phyloP scores from a whole-genome alignment of 2,113 vertebrate genomes.

The Mirza zaza region DNA sequence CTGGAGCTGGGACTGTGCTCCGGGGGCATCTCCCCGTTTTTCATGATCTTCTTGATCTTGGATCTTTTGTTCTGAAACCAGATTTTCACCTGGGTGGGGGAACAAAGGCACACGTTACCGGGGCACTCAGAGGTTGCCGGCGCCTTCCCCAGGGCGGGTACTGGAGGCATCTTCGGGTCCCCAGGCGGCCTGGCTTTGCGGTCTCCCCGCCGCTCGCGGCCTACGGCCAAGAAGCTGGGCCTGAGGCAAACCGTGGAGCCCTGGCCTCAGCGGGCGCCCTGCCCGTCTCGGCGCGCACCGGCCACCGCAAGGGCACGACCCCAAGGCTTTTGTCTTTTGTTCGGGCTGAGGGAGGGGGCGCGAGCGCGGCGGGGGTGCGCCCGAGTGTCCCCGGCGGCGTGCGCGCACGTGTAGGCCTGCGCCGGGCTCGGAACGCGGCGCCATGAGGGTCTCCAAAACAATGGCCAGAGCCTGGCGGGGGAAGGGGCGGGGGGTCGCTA shows the following conservation, averaged over 20 bases:
- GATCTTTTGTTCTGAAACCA: conserved; percentile 99
- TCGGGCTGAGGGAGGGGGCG: neutral
- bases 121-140: conserved; percentile 61
- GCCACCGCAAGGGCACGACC: neutral
- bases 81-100: conserved; percentile 93
- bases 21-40: conserved; percentile 97
- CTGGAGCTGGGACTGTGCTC: conserved; percentile 99
- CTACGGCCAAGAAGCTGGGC: neutral
- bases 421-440: fast-evolving
- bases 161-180: neutral
- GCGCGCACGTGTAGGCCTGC: neutral
- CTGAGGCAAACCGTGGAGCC: neutral
- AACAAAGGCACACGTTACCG: conserved; percentile 64
- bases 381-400: neutral
- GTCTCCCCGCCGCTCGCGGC: neutral
- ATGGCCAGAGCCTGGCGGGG: neutral
- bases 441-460: neutral
- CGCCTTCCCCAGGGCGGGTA: conserved; percentile 45
- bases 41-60: conserved; percentile 99
- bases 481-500: fast-evolving
- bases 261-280: neutral
- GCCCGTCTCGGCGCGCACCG: fast-evolving
- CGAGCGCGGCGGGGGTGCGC: fast-evolving
- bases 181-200: neutral
- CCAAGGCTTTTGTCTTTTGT: neutral